These are phyloP conservation scores for Selene dorsalis DNA, from an alignment of 2,797 vertebrate species.

Conservation along the genomic window DNA sequence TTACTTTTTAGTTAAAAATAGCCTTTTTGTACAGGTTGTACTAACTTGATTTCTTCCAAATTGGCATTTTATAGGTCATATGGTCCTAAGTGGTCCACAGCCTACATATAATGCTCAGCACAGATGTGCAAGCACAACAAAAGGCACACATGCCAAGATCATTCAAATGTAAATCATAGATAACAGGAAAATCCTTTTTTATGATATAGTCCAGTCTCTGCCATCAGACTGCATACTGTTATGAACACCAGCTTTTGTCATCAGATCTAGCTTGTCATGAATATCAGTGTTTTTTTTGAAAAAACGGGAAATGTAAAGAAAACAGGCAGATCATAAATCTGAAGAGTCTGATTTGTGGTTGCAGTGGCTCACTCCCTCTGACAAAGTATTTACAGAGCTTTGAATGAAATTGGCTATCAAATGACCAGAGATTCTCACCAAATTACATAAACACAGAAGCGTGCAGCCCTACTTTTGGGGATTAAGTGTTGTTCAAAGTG, in stretches of 20 bases:
- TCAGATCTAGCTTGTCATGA: neutral
- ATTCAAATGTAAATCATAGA: neutral
- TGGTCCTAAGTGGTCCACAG: no score
- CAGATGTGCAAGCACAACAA: neutral
- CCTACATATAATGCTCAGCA: neutral
- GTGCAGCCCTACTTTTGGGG: neutral
- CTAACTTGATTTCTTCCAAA: no score
- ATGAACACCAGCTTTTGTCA: neutral
- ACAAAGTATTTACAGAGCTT: neutral
- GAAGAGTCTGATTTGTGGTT: neutral
- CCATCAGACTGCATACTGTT: neutral
- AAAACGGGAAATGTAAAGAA: neutral
- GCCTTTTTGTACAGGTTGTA: neutral
- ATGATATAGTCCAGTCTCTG: neutral
- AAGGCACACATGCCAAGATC: neutral
- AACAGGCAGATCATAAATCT: no score
- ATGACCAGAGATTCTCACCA: neutral
- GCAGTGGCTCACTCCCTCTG: no score
- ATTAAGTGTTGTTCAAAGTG: conserved; percentile 6
- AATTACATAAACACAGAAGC: conserved; percentile 4
- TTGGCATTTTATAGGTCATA: no score
- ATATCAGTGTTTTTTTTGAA: neutral
- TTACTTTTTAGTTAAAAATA: neutral
- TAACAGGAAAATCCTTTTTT: neutral
- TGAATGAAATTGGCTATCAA: neutral